A percentile compares a stretch with the other conserved stretches of the same genome.
Evolutionary conservation across 2,797 vertebrate genomes (phyloP).

Genomic region (Hippocampus kuda): DNA sequence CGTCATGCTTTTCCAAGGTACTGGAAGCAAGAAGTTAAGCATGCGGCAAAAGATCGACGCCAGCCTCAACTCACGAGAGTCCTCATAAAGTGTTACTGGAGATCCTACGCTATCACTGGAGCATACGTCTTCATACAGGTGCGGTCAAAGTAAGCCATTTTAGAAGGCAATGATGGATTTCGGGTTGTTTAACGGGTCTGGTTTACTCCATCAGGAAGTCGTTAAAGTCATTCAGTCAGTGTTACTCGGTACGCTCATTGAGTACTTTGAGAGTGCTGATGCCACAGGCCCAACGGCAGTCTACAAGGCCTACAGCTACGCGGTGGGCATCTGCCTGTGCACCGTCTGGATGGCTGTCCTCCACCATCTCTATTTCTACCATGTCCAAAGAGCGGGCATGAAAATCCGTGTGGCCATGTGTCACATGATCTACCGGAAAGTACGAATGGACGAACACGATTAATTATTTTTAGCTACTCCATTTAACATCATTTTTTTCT

Average conservation of each 20-base stretch:
- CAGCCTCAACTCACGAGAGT: conserved; percentile 77
- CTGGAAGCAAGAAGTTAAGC: conserved; percentile 82
- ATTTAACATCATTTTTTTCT: conserved; percentile 19
- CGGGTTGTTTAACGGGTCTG: background rate
- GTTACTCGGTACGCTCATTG: conserved; percentile 81
- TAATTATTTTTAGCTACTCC: background rate
- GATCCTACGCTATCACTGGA: conserved; percentile 76
- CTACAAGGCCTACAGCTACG: conserved; percentile 64
- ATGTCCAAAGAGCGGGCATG: conserved; percentile 85
- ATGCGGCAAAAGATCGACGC: conserved; percentile 71
- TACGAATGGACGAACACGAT: conserved; percentile 42
- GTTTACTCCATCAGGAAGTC: conserved; percentile 66
- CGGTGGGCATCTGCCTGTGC: conserved; percentile 69
- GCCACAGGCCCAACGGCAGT: conserved; percentile 35
- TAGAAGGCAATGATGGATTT: background rate
- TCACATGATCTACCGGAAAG: conserved; percentile 94
- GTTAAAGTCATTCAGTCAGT: conserved; percentile 80
- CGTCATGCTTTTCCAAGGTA: conserved; percentile 58
- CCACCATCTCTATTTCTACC: conserved; percentile 88
- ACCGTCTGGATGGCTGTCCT: conserved; percentile 67
- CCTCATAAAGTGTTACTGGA: conserved; percentile 87
- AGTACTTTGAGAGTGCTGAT: conserved; percentile 74
- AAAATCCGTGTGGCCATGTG: conserved; percentile 88
- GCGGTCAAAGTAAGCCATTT: conserved; percentile 7
- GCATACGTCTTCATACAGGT: conserved; percentile 84